These are phyloP conservation scores for Seira sanloemensis DNA, from an alignment of 2,888 invertebrate genomes.

Conservation along the genomic window DNA sequence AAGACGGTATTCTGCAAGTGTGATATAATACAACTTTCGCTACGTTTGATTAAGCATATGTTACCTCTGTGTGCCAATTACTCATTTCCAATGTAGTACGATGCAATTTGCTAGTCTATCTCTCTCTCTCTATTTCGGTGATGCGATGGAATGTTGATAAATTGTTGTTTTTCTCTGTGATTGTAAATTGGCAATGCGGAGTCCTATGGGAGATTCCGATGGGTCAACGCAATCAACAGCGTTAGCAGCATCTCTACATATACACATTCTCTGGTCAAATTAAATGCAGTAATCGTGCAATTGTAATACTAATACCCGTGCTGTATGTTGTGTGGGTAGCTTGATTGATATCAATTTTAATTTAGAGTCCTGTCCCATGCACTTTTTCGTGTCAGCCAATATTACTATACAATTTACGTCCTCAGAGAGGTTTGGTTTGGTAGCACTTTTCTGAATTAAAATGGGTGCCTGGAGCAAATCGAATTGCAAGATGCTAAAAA, in stretches of 20 bases:
- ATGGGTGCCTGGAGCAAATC: neutral
- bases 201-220: slow-evolving; percentile 23
- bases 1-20: neutral
- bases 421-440: neutral
- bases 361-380: slow-evolving; percentile 15
- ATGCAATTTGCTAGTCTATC: neutral
- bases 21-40: slow-evolving; percentile 40
- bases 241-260: neutral
- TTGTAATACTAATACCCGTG: slow-evolving; percentile 4
- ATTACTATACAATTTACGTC: neutral
- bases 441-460: neutral
- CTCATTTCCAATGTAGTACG: neutral
- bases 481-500: neutral
- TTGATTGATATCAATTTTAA: slow-evolving; percentile 42
- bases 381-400: neutral
- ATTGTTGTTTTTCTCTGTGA: slow-evolving; percentile 42
- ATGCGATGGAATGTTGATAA: slow-evolving; percentile 41
- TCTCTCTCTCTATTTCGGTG: no score
- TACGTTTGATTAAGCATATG: neutral
- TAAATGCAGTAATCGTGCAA: neutral
- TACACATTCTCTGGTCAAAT: neutral
- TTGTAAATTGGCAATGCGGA: slow-evolving; percentile 37
- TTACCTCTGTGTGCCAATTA: neutral
- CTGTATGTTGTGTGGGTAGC: slow-evolving; percentile 3
- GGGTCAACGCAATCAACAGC: slow-evolving; percentile 20